Evolutionary conservation across 1,140 invertebrate genomes (phyloP), one percentile per base, ranked within the genome.

Genomic region (Macrosteles quadrilineatus): DNA sequence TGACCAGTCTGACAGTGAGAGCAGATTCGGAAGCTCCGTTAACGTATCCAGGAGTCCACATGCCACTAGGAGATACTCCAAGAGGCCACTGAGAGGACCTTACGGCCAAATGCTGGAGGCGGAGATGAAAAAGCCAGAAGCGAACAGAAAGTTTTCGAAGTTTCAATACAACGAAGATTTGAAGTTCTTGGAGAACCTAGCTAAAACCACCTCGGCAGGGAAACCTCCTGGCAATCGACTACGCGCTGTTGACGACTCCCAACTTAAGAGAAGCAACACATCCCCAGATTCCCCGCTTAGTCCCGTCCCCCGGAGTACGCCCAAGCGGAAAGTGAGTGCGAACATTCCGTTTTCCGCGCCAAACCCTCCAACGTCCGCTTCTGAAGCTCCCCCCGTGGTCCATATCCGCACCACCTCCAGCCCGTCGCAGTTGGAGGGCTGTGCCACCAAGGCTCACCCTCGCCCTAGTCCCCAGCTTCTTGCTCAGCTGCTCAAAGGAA

Each of bases 21-120:
- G 82, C 71, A 78, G 77, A 63, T 32, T 67, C 30, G 45, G 74
- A 1, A 75, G 74, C 66, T 72, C 73, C n/a, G 77, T 68, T 59
- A 77, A 66, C 50, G 80, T 79, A 55, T 66, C 59, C 55, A 67
- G 25, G 29, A 73, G 70, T 68, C 74, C 72, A n/a, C 72, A 63
- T 36, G 68, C 77, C 0, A 77, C 79, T 3, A 73, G 83, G 25
- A 82, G 90, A 2, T 93, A 91, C 75, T 88, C 87, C 11, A 92
- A 92, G 78, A 80, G 90, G 19, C 90, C 90, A 0, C 79, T 93
- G 0, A 82, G 91, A 21, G 91, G 91, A 4, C 91, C 91, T 2
- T 93, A 92, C 75, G 90, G 91, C 0, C 89, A 92, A 78, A 92
- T 93, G 90, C 81, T 93, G 14, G 91, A 93, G 77, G 89, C 90